phyloP scores from a whole-genome alignment of 1,140 invertebrate genomes.

The Solenopsis fugax region DNA sequence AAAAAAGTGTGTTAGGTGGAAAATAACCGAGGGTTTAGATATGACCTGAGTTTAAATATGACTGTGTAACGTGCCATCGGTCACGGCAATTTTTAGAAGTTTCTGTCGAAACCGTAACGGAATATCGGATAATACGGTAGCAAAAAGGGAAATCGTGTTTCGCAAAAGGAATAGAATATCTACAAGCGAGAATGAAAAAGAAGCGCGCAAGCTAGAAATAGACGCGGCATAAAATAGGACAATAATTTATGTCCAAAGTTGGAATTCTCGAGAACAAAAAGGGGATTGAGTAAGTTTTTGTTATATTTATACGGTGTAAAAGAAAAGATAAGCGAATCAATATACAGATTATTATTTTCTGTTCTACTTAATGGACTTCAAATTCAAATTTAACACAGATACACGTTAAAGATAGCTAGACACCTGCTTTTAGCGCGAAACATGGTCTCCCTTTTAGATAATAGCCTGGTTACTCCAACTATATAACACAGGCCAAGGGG shows the following conservation, averaged over 20 bases:
- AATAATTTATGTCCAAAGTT: background rate
- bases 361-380: slow-evolving; percentile 26
- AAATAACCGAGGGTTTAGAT: slow-evolving; percentile 3
- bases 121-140: background rate
- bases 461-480: background rate
- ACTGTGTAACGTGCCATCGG: background rate
- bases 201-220: background rate
- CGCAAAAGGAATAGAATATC: background rate
- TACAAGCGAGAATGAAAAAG: background rate
- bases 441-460: slow-evolving; percentile 7
- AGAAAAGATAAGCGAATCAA: background rate
- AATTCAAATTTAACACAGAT: slow-evolving; percentile 42
- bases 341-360: slow-evolving; percentile 28
- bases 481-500: background rate
- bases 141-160: background rate
- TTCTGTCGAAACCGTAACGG: background rate
- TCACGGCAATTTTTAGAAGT: background rate
- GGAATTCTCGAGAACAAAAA: background rate
- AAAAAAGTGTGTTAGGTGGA: slow-evolving; percentile 11
- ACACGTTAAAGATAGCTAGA: background rate
- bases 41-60: background rate
- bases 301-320: background rate
- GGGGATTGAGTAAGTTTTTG: background rate
- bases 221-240: background rate
- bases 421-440: slow-evolving; percentile 13